These are phyloP conservation scores for Oplegnathus fasciatus DNA, from an alignment of 2,113 vertebrate species.

Conservation along the genomic window DNA sequence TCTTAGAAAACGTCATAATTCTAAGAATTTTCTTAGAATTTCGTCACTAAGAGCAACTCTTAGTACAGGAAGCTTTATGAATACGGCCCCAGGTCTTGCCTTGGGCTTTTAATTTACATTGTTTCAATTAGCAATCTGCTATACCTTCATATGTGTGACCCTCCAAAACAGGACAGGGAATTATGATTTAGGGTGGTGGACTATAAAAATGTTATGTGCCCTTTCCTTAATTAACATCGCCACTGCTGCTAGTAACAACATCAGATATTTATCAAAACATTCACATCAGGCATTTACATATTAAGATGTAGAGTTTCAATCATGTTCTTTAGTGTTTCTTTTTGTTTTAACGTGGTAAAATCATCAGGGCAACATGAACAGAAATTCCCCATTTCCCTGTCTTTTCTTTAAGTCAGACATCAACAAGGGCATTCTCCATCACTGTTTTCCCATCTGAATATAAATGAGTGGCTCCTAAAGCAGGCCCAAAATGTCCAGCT, in stretches of 20 bases:
- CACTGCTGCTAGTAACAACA: slow-evolving; percentile 52
- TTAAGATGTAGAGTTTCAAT: slow-evolving; percentile 27
- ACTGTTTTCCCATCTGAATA: not conserved
- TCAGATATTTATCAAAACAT: slow-evolving; percentile 36
- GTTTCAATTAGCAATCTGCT: slow-evolving; percentile 4
- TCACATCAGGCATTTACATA: slow-evolving; percentile 37
- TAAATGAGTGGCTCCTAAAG: not conserved
- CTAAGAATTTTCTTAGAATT: too few relatives aligned
- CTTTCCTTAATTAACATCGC: not conserved
- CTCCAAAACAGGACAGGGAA: slow-evolving; percentile 3
- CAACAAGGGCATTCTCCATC: not conserved
- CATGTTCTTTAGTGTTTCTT: not conserved
- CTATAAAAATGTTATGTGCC: slow-evolving; percentile 14
- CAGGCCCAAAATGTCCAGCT: not conserved
- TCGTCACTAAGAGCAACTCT: too few relatives aligned
- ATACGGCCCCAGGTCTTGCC: not conserved
- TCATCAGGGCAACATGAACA: not conserved
- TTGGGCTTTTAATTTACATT: slow-evolving; percentile 1
- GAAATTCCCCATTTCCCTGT: not conserved
- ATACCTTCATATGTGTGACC: not conserved
- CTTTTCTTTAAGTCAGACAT: not conserved
- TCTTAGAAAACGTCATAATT: too few relatives aligned
- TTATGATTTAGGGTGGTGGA: not conserved
- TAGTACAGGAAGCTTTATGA: too few relatives aligned
- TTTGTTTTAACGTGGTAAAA: not conserved